These are phyloP conservation scores for Smittia sp. DNA, from an alignment of 2,888 invertebrate genomes.

Conservation along the genomic window DNA sequence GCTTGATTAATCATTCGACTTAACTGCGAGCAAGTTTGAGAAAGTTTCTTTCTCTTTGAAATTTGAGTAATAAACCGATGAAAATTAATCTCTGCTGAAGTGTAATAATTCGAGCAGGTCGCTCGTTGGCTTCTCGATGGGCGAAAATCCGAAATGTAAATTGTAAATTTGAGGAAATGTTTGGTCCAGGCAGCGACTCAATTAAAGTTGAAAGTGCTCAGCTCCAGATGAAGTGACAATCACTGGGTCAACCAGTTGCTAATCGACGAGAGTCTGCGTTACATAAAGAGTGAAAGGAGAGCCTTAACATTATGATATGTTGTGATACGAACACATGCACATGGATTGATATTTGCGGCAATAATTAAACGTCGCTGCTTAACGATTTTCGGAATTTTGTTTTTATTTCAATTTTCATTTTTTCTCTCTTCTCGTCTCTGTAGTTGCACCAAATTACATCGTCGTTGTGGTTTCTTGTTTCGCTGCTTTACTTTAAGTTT, in stretches of 20 bases:
- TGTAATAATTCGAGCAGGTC: neutral
- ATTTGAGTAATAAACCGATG: neutral
- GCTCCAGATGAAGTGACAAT: neutral
- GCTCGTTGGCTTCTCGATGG: neutral
- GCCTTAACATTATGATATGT: neutral
- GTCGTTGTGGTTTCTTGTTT: slow-evolving; percentile 2
- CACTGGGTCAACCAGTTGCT: slow-evolving; percentile 5
- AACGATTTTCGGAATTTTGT: neutral
- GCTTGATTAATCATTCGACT: slow-evolving; percentile 14
- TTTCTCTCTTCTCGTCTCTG: neutral
- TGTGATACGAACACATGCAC: neutral
- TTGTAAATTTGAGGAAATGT: too few relatives aligned
- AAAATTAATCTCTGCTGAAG: neutral
- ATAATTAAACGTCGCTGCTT: neutral
- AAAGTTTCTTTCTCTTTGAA: slow-evolving; percentile 7
- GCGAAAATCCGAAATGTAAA: neutral
- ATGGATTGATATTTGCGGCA: neutral
- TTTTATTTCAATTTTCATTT: neutral
- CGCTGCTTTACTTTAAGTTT: neutral
- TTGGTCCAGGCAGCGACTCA: too few relatives aligned
- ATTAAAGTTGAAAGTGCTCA: too few relatives aligned
- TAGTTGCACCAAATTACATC: slow-evolving; percentile 6
- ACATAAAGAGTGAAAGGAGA: slow-evolving; percentile 21
- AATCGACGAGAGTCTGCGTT: neutral
- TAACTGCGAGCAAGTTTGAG: slow-evolving; percentile 12